Percentiles rank a stretch among this genome's conserved stretches.
These are phyloP conservation scores for Oceanodroma leucorhoa DNA, from an alignment of 2,797 vertebrate genomes.

Conservation along the genomic window DNA sequence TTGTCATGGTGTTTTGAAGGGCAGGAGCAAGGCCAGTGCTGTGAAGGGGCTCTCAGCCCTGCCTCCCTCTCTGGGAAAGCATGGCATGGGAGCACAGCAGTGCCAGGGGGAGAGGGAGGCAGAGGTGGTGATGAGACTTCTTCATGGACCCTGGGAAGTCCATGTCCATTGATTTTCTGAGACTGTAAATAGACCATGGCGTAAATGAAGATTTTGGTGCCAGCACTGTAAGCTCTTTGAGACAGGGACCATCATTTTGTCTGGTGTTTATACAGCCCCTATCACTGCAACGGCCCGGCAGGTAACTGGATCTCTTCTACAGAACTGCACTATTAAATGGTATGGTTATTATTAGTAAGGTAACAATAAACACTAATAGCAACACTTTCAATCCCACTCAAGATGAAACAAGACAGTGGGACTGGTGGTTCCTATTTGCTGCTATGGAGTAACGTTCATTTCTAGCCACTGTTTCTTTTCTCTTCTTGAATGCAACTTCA, in stretches of 20 bases:
- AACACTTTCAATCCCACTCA: not conserved
- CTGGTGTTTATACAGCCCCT: not conserved
- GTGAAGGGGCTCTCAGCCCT: not conserved
- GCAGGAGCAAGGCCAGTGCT: not conserved
- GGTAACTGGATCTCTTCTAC: not conserved
- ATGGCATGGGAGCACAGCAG: fast-evolving
- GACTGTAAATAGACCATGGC: not conserved
- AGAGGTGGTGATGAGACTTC: not conserved
- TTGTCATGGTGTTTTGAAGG: not conserved
- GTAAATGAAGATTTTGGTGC: not conserved
- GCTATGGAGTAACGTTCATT: not conserved
- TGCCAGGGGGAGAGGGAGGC: not conserved
- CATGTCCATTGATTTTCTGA: not conserved
- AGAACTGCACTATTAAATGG: not conserved
- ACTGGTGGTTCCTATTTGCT: not conserved
- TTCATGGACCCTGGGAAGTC: not conserved
- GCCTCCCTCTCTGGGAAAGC: not conserved
- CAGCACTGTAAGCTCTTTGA: not conserved
- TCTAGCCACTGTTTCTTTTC: not conserved
- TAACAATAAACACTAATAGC: not conserved
- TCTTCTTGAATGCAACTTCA: not conserved
- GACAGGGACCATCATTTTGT: not conserved
- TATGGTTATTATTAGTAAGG: not conserved
- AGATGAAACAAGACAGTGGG: not conserved
- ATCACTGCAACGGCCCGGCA: not conserved